Evolutionary conservation across 2,888 invertebrate genomes (phyloP).

Genomic region (Stenodema calcarata): DNA sequence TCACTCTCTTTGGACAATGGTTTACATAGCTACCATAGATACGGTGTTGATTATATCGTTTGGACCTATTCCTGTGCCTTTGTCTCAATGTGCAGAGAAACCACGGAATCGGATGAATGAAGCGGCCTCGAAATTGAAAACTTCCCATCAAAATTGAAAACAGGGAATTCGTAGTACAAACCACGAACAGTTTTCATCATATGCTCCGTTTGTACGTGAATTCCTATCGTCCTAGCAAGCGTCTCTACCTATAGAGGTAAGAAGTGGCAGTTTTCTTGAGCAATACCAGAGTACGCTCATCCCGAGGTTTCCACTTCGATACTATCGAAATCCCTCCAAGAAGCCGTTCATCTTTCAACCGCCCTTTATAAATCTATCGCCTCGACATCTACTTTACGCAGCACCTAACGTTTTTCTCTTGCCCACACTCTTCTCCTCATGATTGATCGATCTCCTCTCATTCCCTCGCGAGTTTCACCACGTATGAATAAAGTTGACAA

Average conservation of each 20-base stretch:
- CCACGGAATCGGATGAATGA: too few species aligned
- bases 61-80: too few species aligned
- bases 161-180: too few species aligned
- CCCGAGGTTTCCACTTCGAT: not conserved
- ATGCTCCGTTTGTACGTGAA: not conserved
- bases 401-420: not conserved
- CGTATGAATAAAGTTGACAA: constrained; percentile 22
- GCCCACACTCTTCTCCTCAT: not conserved
- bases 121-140: too few species aligned
- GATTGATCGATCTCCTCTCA: not conserved
- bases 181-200: not conserved
- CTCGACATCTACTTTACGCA: not conserved
- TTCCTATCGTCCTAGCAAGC: not conserved
- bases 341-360: not conserved
- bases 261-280: not conserved
- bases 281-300: not conserved
- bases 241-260: not conserved
- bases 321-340: not conserved
- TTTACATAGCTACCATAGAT: too few species aligned
- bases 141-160: too few species aligned
- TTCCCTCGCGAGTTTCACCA: not conserved
- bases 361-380: not conserved
- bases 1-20: too few species aligned
- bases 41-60: too few species aligned
- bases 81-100: too few species aligned